Conservation (phyloP, 2,888 invertebrate genomes). For the Aphrophora alni region DNA sequence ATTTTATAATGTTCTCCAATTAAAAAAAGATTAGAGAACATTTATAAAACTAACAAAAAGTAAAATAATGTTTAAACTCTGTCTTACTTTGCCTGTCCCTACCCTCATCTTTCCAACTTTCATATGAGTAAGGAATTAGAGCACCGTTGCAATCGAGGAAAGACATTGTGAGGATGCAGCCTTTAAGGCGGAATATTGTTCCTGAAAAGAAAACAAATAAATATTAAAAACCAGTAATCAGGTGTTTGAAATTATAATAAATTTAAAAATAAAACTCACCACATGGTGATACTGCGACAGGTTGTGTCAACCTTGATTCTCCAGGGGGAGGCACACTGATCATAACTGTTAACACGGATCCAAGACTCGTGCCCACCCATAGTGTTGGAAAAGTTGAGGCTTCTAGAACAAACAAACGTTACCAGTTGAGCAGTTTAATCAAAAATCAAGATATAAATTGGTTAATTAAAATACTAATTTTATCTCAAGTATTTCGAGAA, state of each 20-base stretch:
- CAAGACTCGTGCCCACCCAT: conserved; percentile 97
- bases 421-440: not conserved
- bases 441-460: too few species aligned
- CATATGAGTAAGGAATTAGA: conserved; percentile 87
- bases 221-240: not conserved
- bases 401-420: conserved; percentile 65
- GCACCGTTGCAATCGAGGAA: conserved; percentile 96
- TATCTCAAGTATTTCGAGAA: too few species aligned
- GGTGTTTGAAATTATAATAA: not conserved
- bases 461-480: too few species aligned
- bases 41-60: too few species aligned
- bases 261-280: conserved; percentile 62
- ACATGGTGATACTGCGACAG: conserved; percentile 86
- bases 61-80: too few species aligned
- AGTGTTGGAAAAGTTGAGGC: conserved; percentile 86
- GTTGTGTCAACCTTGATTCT: conserved; percentile 82
- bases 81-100: conserved; percentile 63
- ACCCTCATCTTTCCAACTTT: conserved; percentile 92
- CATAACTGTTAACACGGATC: conserved; percentile 93
- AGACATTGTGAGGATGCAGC: conserved; percentile 91
- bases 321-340: conserved; percentile 79
- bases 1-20: too few species aligned
- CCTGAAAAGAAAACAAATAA: conserved; percentile 60
- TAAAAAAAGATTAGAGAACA: too few species aligned
- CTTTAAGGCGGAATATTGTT: conserved; percentile 95